Percentiles rank a stretch among this genome's conserved stretches.
phyloP scores from a whole-genome alignment of 2,888 invertebrate genomes.

The Drosophila macrospina region DNA sequence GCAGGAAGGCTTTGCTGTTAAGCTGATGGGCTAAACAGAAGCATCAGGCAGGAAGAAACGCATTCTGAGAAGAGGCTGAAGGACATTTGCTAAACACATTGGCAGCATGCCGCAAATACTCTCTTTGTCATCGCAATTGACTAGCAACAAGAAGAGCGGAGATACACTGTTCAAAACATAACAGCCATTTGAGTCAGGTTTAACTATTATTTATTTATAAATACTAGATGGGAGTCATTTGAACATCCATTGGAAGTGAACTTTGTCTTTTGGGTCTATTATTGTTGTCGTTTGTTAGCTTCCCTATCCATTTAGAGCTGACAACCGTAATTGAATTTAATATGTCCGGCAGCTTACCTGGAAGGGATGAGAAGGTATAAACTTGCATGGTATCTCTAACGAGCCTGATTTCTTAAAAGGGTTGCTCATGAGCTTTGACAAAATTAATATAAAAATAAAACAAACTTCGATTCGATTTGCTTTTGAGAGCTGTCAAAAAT shows the following conservation, averaged over 20 bases:
- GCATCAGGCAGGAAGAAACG: slow-evolving; percentile 35
- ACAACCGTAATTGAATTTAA: slow-evolving; percentile 55
- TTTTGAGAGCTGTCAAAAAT: slow-evolving; percentile 27
- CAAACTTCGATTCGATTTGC: slow-evolving; percentile 13
- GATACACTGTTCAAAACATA: slow-evolving; percentile 20
- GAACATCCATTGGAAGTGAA: slow-evolving; percentile 13
- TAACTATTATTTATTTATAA: slow-evolving; percentile 45
- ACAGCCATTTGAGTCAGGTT: slow-evolving; percentile 13
- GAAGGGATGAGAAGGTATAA: neutral
- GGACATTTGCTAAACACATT: slow-evolving; percentile 1
- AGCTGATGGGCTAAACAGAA: slow-evolving; percentile 23
- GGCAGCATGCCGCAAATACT: slow-evolving; percentile 25
- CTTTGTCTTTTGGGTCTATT: slow-evolving; percentile 4
- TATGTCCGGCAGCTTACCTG: slow-evolving; percentile 5
- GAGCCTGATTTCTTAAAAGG: slow-evolving; percentile 18
- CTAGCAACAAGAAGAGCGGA: slow-evolving; percentile 4
- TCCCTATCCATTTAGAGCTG: neutral
- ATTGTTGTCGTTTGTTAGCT: neutral
- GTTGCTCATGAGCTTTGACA: slow-evolving; percentile 2
- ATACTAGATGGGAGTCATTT: slow-evolving; percentile 12
- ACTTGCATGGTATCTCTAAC: slow-evolving; percentile 7
- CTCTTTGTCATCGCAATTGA: slow-evolving; percentile 21
- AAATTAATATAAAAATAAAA: neutral
- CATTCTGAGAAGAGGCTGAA: slow-evolving; percentile 2
- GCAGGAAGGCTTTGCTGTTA: slow-evolving; percentile 12